These are phyloP conservation scores for Frankliniella fusca DNA, from an alignment of 2,888 invertebrate species.

Conservation along the genomic window DNA sequence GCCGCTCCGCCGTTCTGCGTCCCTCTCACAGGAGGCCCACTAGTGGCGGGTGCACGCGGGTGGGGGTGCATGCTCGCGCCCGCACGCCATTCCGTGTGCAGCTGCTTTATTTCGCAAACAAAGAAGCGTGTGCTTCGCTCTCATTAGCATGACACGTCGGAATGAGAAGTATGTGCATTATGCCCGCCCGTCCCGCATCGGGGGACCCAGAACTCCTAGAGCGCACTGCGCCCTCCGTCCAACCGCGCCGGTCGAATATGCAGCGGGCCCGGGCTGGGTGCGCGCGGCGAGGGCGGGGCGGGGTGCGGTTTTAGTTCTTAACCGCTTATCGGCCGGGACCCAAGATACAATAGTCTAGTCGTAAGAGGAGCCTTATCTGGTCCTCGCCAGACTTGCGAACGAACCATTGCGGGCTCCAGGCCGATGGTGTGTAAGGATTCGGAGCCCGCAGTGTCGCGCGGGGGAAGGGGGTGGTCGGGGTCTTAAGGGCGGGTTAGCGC, in stretches of 20 bases:
- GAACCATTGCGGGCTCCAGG: conserved; percentile 16
- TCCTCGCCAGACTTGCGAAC: not conserved
- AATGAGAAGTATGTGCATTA: not conserved
- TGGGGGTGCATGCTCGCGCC: too few species aligned
- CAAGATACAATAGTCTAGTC: conserved; percentile 23
- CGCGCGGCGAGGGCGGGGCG: not conserved
- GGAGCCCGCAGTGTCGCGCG: not conserved
- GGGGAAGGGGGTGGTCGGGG: not conserved
- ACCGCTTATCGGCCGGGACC: conserved; percentile 9
- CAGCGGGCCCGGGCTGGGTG: not conserved
- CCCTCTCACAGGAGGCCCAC: too few species aligned
- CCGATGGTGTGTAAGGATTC: conserved; percentile 11
- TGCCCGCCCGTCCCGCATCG: too few species aligned
- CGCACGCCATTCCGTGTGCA: too few species aligned
- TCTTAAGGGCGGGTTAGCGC: not conserved
- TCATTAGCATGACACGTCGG: not conserved
- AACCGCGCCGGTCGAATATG: not conserved
- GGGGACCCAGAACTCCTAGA: not conserved
- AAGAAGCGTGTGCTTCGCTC: too few species aligned
- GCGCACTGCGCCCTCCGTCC: too few species aligned
- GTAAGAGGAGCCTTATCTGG: conserved; percentile 20
- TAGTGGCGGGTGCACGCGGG: too few species aligned
- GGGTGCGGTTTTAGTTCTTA: not conserved
- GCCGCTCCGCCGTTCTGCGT: too few species aligned
- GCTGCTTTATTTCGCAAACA: too few species aligned